A percentile compares a stretch with the other conserved stretches of the same genome.
These are phyloP conservation scores for Pseudonaja textilis DNA, from an alignment of 2,113 vertebrate species.

Conservation along the genomic window DNA sequence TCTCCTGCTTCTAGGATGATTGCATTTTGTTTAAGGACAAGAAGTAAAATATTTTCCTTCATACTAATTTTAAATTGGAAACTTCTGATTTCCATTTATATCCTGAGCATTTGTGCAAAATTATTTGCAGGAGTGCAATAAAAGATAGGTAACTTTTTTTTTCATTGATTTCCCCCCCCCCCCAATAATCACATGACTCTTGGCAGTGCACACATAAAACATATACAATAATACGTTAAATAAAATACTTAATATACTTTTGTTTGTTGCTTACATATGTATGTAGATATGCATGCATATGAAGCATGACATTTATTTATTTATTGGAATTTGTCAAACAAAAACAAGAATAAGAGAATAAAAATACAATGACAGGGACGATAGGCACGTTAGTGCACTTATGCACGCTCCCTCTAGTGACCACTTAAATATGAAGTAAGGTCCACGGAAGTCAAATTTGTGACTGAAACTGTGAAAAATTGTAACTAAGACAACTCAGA, in stretches of 20 bases:
- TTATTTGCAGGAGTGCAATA: neutral
- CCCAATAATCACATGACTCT: neutral
- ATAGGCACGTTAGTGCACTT: too few species aligned
- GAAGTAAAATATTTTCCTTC: neutral
- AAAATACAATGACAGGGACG: too few species aligned
- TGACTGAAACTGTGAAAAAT: too few species aligned
- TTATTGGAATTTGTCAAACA: too few species aligned
- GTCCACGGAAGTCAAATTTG: too few species aligned
- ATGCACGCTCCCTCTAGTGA: too few species aligned
- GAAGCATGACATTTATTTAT: neutral
- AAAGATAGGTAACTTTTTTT: neutral
- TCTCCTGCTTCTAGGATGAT: neutral
- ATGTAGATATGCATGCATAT: neutral
- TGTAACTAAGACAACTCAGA: neutral
- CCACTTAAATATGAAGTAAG: too few species aligned
- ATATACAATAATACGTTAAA: neutral
- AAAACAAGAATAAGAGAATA: too few species aligned
- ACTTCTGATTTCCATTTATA: neutral
- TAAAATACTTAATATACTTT: neutral
- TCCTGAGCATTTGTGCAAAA: neutral
- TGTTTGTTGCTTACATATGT: neutral
- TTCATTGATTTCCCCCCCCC: too few species aligned
- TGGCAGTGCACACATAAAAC: neutral
- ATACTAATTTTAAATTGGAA: neutral
- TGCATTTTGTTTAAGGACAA: neutral